Percentiles rank a stretch among this genome's conserved stretches.
These are phyloP conservation scores for Ophioderma brevispina DNA, from an alignment of 35 echinoderm and acorn worm species.

Conservation along the genomic window DNA sequence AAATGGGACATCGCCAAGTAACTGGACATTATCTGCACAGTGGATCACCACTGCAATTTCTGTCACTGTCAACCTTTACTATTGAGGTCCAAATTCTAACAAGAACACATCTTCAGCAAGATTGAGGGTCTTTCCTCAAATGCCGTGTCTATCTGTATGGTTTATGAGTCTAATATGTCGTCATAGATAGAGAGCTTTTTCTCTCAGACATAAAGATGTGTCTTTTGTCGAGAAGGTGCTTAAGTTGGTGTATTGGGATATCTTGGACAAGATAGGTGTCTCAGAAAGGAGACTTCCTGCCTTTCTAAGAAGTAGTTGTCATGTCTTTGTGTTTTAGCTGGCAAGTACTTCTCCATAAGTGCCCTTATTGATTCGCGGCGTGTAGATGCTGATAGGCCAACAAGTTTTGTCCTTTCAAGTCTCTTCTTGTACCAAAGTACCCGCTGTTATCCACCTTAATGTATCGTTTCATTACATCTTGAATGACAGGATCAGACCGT, in stretches of 20 bases:
- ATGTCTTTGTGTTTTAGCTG: not conserved
- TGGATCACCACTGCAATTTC: not conserved
- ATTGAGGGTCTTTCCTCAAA: no score
- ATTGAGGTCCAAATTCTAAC: not conserved
- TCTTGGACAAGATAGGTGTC: no score
- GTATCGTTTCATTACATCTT: not conserved
- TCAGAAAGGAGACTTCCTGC: not conserved
- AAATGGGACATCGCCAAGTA: not conserved
- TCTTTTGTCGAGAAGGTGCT: not conserved
- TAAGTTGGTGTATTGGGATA: no score
- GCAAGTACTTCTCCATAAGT: not conserved
- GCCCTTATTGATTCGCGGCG: not conserved
- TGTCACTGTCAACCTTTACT: not conserved
- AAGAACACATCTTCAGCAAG: not conserved
- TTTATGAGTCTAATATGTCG: no score
- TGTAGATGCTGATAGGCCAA: not conserved
- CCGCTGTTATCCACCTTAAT: not conserved
- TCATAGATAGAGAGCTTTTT: not conserved
- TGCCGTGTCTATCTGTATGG: no score
- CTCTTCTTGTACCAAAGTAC: not conserved
- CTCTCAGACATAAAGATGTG: no score
- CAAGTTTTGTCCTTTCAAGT: not conserved
- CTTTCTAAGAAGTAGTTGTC: not conserved
- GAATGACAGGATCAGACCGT: not conserved
- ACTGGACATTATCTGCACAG: not conserved